These are phyloP conservation scores for Cephalotes varians DNA, from an alignment of 2,888 invertebrate species.

Conservation along the genomic window DNA sequence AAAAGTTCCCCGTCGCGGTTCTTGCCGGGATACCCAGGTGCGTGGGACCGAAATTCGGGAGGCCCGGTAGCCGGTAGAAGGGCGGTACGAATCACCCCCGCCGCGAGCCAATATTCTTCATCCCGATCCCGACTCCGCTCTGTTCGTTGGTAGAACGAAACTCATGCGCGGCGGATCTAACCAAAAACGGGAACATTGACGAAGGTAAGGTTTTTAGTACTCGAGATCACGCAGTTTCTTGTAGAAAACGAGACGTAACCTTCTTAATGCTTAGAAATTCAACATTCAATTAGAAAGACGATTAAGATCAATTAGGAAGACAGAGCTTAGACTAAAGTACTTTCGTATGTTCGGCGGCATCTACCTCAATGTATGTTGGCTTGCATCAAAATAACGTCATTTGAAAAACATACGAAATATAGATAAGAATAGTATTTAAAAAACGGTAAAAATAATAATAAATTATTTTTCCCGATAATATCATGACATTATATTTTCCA, in stretches of 20 bases:
- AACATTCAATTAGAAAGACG: slow-evolving; percentile 57
- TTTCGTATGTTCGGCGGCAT: neutral
- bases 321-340: neutral
- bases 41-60: slow-evolving; percentile 82
- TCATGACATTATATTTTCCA: neutral
- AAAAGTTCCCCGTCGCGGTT: slow-evolving; percentile 79
- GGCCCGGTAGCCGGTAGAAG: slow-evolving; percentile 81
- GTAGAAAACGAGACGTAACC: slow-evolving; percentile 55
- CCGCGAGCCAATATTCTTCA: slow-evolving; percentile 76
- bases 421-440: neutral
- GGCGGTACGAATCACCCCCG: slow-evolving; percentile 83
- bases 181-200: neutral
- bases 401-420: neutral
- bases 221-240: slow-evolving; percentile 51
- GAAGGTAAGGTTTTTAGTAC: slow-evolving; percentile 59
- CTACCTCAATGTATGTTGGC: neutral
- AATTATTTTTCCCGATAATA: neutral
- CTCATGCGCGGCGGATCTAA: slow-evolving; percentile 10
- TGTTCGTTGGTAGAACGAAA: neutral
- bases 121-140: slow-evolving; percentile 13
- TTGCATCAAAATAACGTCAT: neutral
- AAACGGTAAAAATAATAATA: neutral
- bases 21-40: slow-evolving; percentile 81
- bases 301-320: slow-evolving; percentile 62
- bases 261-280: slow-evolving; percentile 56